These are phyloP conservation scores for Homalodisca vitripennis DNA, from an alignment of 1,140 invertebrate species.

Conservation along the genomic window DNA sequence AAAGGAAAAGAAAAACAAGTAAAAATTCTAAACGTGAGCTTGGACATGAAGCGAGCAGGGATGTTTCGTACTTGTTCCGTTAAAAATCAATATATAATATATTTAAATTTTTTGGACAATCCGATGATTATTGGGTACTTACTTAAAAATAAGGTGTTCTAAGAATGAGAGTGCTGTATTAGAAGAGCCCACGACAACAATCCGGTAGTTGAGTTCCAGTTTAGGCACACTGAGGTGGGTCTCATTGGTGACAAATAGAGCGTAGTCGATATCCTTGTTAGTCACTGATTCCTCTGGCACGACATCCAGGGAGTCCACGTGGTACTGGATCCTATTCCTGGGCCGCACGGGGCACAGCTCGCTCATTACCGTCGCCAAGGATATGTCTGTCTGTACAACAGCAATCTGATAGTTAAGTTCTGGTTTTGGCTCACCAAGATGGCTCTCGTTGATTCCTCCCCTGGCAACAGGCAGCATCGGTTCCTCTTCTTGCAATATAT, in stretches of 20 bases:
- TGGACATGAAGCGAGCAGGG: no score
- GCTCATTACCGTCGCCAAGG: slow-evolving; percentile 14
- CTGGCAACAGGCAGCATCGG: no score
- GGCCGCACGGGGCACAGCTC: slow-evolving; percentile 31
- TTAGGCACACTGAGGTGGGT: slow-evolving; percentile 50
- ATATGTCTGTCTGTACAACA: neutral
- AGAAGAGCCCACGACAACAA: slow-evolving; percentile 73
- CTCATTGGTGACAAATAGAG: slow-evolving; percentile 51
- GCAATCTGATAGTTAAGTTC: no score
- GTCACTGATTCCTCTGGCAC: neutral
- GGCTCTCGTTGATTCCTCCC: no score
- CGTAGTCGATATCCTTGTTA: slow-evolving; percentile 43
- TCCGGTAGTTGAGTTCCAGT: slow-evolving; percentile 57
- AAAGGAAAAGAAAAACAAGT: no score
- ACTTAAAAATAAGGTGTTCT: slow-evolving; percentile 64
- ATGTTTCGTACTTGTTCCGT: no score
- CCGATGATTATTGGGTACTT: no score
- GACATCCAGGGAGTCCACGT: neutral
- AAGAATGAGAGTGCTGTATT: slow-evolving; percentile 66
- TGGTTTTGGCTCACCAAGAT: no score
- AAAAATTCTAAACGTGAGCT: no score
- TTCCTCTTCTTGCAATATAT: no score
- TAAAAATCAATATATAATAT: no score
- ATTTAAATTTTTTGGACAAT: no score
- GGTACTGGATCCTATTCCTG: slow-evolving; percentile 9